These are phyloP conservation scores for Vanessa cardui DNA, from an alignment of 2,888 invertebrate species.

Conservation along the genomic window DNA sequence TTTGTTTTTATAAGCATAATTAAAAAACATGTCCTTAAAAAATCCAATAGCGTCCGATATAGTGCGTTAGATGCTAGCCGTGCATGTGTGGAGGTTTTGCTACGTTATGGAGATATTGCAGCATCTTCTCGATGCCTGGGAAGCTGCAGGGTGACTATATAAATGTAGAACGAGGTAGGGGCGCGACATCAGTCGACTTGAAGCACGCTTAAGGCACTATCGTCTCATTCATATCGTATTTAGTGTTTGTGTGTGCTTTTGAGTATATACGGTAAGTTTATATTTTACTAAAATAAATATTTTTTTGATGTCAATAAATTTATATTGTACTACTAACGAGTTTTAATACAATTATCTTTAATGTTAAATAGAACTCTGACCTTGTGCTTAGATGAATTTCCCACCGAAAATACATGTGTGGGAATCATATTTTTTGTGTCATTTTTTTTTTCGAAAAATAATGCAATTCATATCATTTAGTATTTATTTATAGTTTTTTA, in stretches of 20 bases:
- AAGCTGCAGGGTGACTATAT: conserved; percentile 69
- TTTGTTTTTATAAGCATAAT: neutral
- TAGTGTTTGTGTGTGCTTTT: conserved; percentile 36
- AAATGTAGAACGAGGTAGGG: conserved; percentile 60
- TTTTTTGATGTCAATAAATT: neutral
- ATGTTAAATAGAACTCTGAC: conserved; percentile 13
- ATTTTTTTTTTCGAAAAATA: conserved; percentile 4
- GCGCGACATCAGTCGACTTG: conserved; percentile 68
- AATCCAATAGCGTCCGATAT: neutral
- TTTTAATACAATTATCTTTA: conserved; percentile 13
- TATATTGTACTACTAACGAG: conserved; percentile 3
- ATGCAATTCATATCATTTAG: too few relatives aligned
- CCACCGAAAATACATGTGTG: conserved; percentile 33
- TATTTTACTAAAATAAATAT: conserved; percentile 4
- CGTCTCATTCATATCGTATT: conserved; percentile 44
- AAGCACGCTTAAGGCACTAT: conserved; percentile 57
- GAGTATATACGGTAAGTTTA: conserved; percentile 20
- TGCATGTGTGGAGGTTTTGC: conserved; percentile 54
- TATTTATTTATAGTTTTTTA: too few relatives aligned
- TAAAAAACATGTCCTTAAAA: neutral
- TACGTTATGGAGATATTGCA: conserved; percentile 68
- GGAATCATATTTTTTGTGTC: conserved; percentile 21
- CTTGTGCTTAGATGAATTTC: conserved; percentile 31
- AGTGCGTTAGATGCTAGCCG: conserved; percentile 40
- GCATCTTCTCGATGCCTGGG: conserved; percentile 59